Percentiles rank a stretch among this genome's conserved stretches.
Evolutionary conservation across 2,888 invertebrate species (phyloP).

Genomic region (Serrognathus titanus): DNA sequence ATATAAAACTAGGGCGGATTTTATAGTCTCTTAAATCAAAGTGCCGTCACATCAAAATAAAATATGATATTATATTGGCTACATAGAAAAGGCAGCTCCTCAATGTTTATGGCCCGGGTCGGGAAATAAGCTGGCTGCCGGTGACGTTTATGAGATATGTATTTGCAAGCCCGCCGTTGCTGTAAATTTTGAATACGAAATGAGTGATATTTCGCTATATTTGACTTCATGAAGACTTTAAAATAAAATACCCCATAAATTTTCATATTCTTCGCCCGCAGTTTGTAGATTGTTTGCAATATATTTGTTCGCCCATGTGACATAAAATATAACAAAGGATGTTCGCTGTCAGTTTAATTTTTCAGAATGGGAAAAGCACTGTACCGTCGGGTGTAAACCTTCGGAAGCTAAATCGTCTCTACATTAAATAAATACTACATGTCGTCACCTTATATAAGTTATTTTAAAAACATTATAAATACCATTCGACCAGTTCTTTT

Average conservation of each 20-base stretch:
- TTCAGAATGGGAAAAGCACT: too few species aligned
- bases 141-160: slow-evolving; percentile 50
- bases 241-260: slow-evolving; percentile 22
- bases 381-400: too few species aligned
- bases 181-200: slow-evolving; percentile 30
- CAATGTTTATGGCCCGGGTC: slow-evolving; percentile 43
- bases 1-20: slow-evolving; percentile 38
- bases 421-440: too few species aligned
- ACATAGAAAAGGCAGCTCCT: slow-evolving; percentile 45
- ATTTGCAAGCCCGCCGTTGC: slow-evolving; percentile 30
- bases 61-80: slow-evolving; percentile 47
- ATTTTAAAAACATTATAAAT: too few species aligned
- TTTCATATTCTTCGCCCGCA: slow-evolving; percentile 13
- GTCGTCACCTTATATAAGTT: too few species aligned
- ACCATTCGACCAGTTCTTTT: too few species aligned
- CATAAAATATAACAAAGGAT: too few species aligned
- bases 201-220: slow-evolving; percentile 15
- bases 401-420: too few species aligned
- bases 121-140: slow-evolving; percentile 42
- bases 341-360: too few species aligned
- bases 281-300: slow-evolving; percentile 13
- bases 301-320: background rate
- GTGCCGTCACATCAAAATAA: slow-evolving; percentile 46
- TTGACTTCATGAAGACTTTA: slow-evolving; percentile 23
- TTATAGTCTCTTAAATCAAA: slow-evolving; percentile 46